Conservation (phyloP, 2,888 invertebrate genomes). For the Mechanitis mazaeus region DNA sequence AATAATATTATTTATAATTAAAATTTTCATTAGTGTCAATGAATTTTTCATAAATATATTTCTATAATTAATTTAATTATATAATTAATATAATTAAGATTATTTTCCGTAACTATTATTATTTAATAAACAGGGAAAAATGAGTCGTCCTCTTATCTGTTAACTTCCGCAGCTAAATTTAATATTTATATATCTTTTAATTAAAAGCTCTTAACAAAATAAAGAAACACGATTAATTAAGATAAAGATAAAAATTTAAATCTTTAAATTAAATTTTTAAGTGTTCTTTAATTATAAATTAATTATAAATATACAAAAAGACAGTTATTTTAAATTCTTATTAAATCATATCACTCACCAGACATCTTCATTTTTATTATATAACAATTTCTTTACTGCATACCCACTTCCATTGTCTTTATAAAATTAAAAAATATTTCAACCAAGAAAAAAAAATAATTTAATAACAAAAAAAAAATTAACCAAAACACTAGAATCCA, state of each 20-base stretch:
- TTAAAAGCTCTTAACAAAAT: neutral
- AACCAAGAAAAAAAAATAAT: conserved; percentile 3
- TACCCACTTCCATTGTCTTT: conserved; percentile 23
- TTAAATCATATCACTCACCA: conserved; percentile 48
- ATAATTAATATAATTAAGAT: neutral
- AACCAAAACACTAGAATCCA: conserved; percentile 8
- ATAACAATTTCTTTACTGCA: conserved; percentile 45
- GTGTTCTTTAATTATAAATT: conserved; percentile 1
- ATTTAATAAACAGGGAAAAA: neutral
- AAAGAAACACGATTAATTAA: neutral
- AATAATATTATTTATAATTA: too few relatives aligned
- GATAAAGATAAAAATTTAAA: neutral
- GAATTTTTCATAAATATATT: too few relatives aligned
- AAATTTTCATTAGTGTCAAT: too few relatives aligned
- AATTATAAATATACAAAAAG: conserved; percentile 7
- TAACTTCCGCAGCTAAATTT: neutral
- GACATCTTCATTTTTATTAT: conserved; percentile 68
- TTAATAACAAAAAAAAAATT: conserved; percentile 6
- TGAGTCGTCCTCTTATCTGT: neutral
- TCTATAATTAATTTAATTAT: neutral
- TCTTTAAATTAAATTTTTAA: conserved; percentile 1
- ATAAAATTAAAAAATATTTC: neutral
- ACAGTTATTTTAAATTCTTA: neutral
- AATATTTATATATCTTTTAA: neutral
- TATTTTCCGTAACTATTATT: neutral